These are phyloP conservation scores for Nymphalis io DNA, from an alignment of 1,140 invertebrate species.

Conservation along the genomic window DNA sequence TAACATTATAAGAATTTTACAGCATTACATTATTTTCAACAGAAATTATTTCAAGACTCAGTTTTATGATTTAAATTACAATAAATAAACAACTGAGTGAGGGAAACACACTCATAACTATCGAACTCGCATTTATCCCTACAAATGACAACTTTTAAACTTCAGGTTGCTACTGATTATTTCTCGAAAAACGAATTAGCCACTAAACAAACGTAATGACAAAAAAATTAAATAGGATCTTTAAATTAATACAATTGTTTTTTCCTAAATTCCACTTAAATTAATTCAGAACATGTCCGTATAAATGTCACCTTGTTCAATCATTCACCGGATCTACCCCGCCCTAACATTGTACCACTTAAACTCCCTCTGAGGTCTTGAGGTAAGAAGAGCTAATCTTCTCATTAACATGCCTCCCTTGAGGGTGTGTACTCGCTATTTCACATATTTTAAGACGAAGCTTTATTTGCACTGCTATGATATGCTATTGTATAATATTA, in stretches of 20 bases:
- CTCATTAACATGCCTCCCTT: constrained; percentile 44
- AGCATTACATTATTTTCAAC: too few relatives aligned
- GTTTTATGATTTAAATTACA: too few relatives aligned
- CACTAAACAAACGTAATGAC: too few relatives aligned
- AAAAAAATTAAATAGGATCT: not conserved
- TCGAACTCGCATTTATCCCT: too few relatives aligned
- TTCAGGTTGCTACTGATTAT: too few relatives aligned
- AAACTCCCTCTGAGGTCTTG: constrained; percentile 31
- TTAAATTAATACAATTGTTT: not conserved
- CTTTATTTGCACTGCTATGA: not conserved
- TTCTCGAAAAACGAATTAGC: too few relatives aligned
- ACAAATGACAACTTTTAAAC: too few relatives aligned
- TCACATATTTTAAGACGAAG: not conserved
- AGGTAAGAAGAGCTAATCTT: constrained; percentile 47
- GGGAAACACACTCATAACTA: too few relatives aligned
- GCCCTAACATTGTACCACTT: constrained; percentile 42
- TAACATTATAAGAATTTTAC: too few relatives aligned
- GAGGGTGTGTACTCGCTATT: constrained; percentile 32
- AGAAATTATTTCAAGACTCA: too few relatives aligned
- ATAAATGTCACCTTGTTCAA: constrained; percentile 12
- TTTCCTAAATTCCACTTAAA: not conserved
- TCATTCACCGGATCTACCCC: constrained; percentile 29
- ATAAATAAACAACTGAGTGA: too few relatives aligned
- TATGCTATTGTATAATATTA: not conserved
- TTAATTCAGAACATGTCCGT: not conserved